Evolutionary conservation across 2,888 invertebrate species (phyloP).

Genomic region (Hololepta plana): DNA sequence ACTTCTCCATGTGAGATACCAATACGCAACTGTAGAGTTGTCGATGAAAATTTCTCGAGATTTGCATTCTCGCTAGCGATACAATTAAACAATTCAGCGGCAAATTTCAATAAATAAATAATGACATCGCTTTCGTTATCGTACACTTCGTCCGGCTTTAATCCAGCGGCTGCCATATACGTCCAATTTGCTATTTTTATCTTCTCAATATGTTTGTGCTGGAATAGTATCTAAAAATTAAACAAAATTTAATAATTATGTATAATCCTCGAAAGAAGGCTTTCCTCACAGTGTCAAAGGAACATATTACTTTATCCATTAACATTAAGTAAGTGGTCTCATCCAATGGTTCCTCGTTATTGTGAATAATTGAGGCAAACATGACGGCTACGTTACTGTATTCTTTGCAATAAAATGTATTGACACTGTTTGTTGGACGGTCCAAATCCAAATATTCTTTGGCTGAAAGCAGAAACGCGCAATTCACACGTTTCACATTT

Average conservation of each 20-base stretch:
- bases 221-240: slow-evolving; percentile 1
- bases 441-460: slow-evolving; percentile 58
- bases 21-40: too few species aligned
- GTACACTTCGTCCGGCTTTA: slow-evolving; percentile 38
- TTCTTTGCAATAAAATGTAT: slow-evolving; percentile 64
- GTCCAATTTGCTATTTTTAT: slow-evolving; percentile 95
- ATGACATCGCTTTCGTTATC: slow-evolving; percentile 28
- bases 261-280: slow-evolving; percentile 5
- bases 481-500: neutral
- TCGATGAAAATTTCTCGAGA: slow-evolving; percentile 1
- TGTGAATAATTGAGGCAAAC: slow-evolving; percentile 67
- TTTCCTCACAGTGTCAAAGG: slow-evolving; percentile 46
- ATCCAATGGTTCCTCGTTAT: slow-evolving; percentile 32
- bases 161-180: slow-evolving; percentile 92
- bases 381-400: slow-evolving; percentile 85
- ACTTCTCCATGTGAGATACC: slow-evolving; percentile 84
- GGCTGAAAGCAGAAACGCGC: slow-evolving; percentile 41
- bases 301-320: slow-evolving; percentile 81
- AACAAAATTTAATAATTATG: slow-evolving; percentile 3
- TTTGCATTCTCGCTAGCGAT: slow-evolving; percentile 2
- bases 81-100: slow-evolving; percentile 54
- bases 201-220: slow-evolving; percentile 66
- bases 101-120: slow-evolving; percentile 53
- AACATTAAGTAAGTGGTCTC: slow-evolving; percentile 27
- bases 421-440: slow-evolving; percentile 32